A percentile compares a stretch with the other conserved stretches of the same genome.
phyloP scores from a whole-genome alignment of 2,113 vertebrate species.

The Crotalus horridus region DNA sequence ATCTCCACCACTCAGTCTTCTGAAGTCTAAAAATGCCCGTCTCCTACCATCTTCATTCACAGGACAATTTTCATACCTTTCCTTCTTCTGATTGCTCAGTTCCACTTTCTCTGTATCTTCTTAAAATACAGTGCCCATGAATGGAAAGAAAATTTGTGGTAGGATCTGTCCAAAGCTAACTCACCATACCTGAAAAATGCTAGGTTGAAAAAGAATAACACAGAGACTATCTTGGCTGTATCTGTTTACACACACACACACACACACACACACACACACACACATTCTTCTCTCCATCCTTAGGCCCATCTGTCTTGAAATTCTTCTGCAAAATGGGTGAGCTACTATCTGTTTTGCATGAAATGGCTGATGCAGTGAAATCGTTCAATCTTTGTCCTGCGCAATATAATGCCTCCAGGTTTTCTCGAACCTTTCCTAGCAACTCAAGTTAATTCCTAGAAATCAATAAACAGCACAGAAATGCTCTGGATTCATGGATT shows the following conservation, averaged over 20 bases:
- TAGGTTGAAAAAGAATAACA: background rate
- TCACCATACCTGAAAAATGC: background rate
- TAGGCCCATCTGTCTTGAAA: background rate
- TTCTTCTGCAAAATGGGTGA: background rate
- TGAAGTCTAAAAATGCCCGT: background rate
- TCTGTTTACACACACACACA: background rate
- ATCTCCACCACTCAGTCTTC: background rate
- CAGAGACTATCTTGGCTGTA: too few species aligned
- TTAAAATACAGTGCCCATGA: background rate
- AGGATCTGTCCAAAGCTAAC: background rate
- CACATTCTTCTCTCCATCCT: background rate
- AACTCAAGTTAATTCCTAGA: background rate
- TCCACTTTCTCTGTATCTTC: background rate
- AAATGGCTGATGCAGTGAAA: background rate
- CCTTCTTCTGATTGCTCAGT: background rate
- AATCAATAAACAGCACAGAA: background rate
- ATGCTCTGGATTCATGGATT: background rate
- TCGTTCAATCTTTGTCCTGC: background rate
- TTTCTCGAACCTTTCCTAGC: background rate
- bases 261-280: too few species aligned
- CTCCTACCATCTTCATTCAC: background rate
- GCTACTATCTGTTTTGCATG: too few species aligned
- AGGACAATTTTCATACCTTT: background rate
- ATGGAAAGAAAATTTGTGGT: background rate
- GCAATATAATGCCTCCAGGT: background rate